A percentile compares a stretch with the other conserved stretches of the same genome.
phyloP scores from a whole-genome alignment of 1,140 invertebrate genomes.

The Goniozus legneri region DNA sequence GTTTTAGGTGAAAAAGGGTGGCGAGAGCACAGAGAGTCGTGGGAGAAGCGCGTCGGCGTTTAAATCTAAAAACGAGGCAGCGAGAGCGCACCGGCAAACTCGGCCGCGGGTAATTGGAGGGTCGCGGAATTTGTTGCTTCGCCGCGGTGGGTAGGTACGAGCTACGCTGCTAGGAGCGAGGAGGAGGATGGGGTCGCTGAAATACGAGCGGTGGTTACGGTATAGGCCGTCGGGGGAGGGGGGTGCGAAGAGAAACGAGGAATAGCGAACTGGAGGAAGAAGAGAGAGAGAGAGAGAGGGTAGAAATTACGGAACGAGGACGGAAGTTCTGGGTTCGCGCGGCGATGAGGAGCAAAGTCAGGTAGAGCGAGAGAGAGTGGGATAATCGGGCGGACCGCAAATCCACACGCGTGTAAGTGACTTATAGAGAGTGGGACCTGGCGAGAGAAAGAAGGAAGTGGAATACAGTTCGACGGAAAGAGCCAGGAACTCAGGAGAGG shows the following conservation, averaged over 20 bases:
- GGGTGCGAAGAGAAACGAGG: slow-evolving; percentile 12
- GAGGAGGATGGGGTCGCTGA: slow-evolving; percentile 26
- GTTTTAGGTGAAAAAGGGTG: no score
- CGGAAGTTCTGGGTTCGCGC: background rate
- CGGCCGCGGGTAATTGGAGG: slow-evolving; percentile 42
- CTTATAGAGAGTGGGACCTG: slow-evolving; percentile 15
- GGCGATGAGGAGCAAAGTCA: slow-evolving; percentile 3
- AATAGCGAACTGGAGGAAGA: slow-evolving; percentile 5
- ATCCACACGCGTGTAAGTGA: slow-evolving; percentile 33
- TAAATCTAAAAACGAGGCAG: slow-evolving; percentile 45
- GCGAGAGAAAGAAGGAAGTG: slow-evolving; percentile 2
- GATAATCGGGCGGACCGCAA: slow-evolving; percentile 38
- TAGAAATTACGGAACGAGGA: background rate
- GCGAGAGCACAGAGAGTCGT: no score
- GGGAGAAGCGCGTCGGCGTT: no score
- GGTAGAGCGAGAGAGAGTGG: slow-evolving; percentile 17
- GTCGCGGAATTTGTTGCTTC: slow-evolving; percentile 39
- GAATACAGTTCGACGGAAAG: slow-evolving; percentile 8
- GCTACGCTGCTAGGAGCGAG: background rate
- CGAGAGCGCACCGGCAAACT: slow-evolving; percentile 32
- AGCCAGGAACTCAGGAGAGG: background rate
- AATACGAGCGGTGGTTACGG: slow-evolving; percentile 35
- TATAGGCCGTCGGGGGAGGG: slow-evolving; percentile 10
- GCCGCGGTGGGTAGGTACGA: slow-evolving; percentile 21
- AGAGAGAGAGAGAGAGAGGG: slow-evolving; percentile 11